A percentile compares a stretch with the other conserved stretches of the same genome.
phyloP scores from a whole-genome alignment of 1,140 invertebrate species.

The Bathynomus jamesi region DNA sequence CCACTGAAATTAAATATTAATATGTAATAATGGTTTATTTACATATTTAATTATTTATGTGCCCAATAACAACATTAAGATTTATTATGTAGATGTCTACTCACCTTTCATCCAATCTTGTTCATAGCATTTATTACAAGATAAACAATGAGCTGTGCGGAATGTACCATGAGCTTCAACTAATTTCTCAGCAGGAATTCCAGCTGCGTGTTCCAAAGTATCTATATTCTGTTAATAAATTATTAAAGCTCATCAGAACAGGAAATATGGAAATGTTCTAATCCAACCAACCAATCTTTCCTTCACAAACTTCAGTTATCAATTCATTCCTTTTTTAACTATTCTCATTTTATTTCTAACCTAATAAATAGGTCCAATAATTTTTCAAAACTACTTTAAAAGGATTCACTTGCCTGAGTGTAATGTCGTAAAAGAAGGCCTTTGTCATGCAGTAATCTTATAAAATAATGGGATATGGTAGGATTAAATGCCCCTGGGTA shows the following conservation, averaged over 20 bases:
- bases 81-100: too few relatives aligned
- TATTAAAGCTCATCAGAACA: too few relatives aligned
- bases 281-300: neutral
- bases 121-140: constrained; percentile 55
- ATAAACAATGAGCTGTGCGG: constrained; percentile 74
- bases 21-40: constrained; percentile 38
- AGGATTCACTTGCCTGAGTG: constrained; percentile 52
- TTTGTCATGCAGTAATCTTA: constrained; percentile 68
- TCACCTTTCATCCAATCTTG: constrained; percentile 75
- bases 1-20: constrained; percentile 26
- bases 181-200: constrained; percentile 72
- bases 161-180: constrained; percentile 93
- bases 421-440: constrained; percentile 71
- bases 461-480: constrained; percentile 74
- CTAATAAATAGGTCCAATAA: too few relatives aligned
- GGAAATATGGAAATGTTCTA: neutral
- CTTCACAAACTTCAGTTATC: too few relatives aligned
- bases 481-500: constrained; percentile 73
- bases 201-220: constrained; percentile 77
- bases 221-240: constrained; percentile 74
- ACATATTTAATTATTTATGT: neutral
- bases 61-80: neutral
- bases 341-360: too few relatives aligned
- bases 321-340: too few relatives aligned
- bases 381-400: too few relatives aligned